Percentiles rank a stretch among this genome's conserved stretches.
Evolutionary conservation across 1,140 invertebrate genomes (phyloP).

Genomic region (Samia ricini): DNA sequence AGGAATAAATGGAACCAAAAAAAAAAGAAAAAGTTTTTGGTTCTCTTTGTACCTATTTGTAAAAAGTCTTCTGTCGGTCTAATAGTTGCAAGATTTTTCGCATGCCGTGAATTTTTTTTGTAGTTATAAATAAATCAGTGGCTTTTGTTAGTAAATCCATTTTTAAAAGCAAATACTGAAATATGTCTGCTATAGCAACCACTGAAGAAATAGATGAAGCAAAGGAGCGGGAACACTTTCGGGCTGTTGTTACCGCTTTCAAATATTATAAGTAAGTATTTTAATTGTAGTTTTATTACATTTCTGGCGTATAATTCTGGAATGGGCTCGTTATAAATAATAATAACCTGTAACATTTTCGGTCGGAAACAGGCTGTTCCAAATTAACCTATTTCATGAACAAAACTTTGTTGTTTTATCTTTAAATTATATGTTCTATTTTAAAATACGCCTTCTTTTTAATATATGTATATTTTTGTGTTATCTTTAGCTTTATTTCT

Average conservation of each 20-base stretch:
- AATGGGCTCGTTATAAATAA: not conserved
- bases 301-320: not conserved
- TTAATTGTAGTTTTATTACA: slow-evolving; percentile 13
- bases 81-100: too few species aligned
- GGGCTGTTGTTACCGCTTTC: slow-evolving; percentile 87
- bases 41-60: too few species aligned
- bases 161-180: not conserved
- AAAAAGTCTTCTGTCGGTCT: too few species aligned
- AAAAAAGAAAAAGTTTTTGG: too few species aligned
- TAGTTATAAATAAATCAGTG: not conserved
- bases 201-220: slow-evolving; percentile 78
- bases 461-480: not conserved
- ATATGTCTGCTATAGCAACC: slow-evolving; percentile 48
- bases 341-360: not conserved
- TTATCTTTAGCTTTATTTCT: not conserved
- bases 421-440: not conserved
- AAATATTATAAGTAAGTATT: slow-evolving; percentile 86
- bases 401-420: slow-evolving; percentile 38
- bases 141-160: not conserved
- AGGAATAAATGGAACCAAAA: too few species aligned
- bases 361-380: slow-evolving; percentile 14
- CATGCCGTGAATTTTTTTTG: too few species aligned
- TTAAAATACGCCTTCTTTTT: too few species aligned
- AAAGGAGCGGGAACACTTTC: slow-evolving; percentile 87
- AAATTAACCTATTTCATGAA: slow-evolving; percentile 64